Conservation (phyloP, 2,797 vertebrate species). For the Aplochiton taeniatus region DNA sequence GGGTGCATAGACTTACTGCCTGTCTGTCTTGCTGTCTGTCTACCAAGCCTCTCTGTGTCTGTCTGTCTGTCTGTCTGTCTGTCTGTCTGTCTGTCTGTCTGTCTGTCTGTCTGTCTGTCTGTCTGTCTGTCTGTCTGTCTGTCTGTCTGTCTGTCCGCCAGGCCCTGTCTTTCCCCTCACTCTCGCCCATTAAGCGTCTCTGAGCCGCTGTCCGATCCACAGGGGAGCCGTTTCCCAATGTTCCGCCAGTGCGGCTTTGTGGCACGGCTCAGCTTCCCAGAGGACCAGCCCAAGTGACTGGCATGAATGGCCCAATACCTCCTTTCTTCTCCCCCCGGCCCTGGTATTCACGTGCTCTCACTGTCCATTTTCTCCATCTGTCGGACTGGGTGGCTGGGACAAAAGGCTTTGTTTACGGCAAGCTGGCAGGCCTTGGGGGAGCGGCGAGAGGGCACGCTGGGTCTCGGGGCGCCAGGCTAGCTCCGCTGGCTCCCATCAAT, state of each 20-base stretch:
- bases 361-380: conserved; percentile 78
- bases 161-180: conserved; percentile 2
- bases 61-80: conserved; percentile 29
- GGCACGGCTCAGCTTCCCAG: conserved; percentile 69
- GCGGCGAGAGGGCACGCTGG: conserved; percentile 48
- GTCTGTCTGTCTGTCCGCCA: conserved; percentile 28
- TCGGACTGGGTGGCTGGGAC: conserved; percentile 66
- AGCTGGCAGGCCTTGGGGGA: conserved; percentile 60
- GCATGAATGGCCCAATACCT: conserved; percentile 43
- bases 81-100: conserved; percentile 35
- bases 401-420: conserved; percentile 76
- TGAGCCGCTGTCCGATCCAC: conserved; percentile 53
- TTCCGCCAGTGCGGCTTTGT: conserved; percentile 64
- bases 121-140: conserved; percentile 50
- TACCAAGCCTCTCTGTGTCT: too few relatives aligned
- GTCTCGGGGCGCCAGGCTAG: conserved; percentile 49
- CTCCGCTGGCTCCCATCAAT: conserved; percentile 53
- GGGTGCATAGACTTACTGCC: conserved; percentile 47
- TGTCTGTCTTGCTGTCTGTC: conserved; percentile 16
- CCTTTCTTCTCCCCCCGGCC: conserved; percentile 58
- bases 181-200: conserved; percentile 44
- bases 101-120: conserved; percentile 29
- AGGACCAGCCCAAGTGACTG: conserved; percentile 60
- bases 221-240: conserved; percentile 57
- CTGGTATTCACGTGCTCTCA: conserved; percentile 68